phyloP scores from a whole-genome alignment of 2,113 vertebrate species.

The Rhineura floridana region DNA sequence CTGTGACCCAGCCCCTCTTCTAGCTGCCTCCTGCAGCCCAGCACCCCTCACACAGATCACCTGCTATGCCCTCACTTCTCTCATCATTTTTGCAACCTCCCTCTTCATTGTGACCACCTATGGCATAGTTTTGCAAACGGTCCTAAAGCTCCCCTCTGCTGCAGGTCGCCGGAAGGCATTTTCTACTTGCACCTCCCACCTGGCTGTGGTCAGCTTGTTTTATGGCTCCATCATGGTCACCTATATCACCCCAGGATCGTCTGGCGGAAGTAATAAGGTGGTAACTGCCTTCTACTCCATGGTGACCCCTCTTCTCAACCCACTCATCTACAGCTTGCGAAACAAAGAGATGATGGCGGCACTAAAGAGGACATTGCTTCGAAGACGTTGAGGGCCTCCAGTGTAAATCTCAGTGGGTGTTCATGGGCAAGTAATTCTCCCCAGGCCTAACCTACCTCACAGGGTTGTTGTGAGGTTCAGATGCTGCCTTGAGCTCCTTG shows the following conservation, averaged over 20 bases:
- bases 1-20: constrained; percentile 63
- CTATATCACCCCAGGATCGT: constrained; percentile 55
- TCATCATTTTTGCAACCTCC: constrained; percentile 52
- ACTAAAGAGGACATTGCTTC: constrained; percentile 37
- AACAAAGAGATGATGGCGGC: constrained; percentile 65
- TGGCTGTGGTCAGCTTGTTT: constrained; percentile 58
- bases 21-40: constrained; percentile 59
- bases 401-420: too few relatives aligned
- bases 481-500: too few relatives aligned
- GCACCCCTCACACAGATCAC: not conserved
- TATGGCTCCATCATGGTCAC: constrained; percentile 64
- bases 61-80: not conserved
- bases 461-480: too few relatives aligned
- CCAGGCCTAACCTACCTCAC: too few relatives aligned
- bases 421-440: too few relatives aligned
- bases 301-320: constrained; percentile 64
- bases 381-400: too few relatives aligned
- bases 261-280: constrained; percentile 40
- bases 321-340: constrained; percentile 65
- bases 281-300: constrained; percentile 60
- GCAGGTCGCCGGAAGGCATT: constrained; percentile 56
- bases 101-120: constrained; percentile 55
- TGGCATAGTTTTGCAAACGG: constrained; percentile 44
- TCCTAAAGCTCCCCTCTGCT: constrained; percentile 47
- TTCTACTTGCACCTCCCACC: constrained; percentile 61